Conservation (phyloP, 2,113 vertebrate genomes). For the Psophia crepitans region DNA sequence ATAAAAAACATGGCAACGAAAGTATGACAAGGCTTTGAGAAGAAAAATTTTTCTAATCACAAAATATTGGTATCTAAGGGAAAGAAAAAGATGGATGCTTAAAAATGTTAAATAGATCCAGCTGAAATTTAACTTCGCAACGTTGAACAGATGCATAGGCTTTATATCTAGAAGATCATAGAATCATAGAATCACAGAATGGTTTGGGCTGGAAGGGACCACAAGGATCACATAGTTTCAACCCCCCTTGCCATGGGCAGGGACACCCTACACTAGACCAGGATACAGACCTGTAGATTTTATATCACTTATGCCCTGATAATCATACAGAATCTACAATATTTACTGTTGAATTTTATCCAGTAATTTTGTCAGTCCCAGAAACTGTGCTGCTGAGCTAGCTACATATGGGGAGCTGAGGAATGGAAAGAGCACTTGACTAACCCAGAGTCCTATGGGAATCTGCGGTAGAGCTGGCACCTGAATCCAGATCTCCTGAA, state of each 20-base stretch:
- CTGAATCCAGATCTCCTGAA: neutral
- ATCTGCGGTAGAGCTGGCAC: neutral
- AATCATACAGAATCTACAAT: neutral
- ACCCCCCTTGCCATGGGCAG: too few relatives aligned
- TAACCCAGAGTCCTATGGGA: neutral
- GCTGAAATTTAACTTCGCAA: neutral
- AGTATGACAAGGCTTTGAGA: neutral
- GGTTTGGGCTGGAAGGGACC: too few relatives aligned
- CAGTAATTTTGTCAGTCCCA: neutral
- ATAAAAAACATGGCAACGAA: conserved; percentile 6
- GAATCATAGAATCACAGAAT: too few relatives aligned
- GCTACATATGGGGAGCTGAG: neutral
- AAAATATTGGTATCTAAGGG: neutral
- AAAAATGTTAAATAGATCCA: neutral
- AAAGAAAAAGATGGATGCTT: neutral
- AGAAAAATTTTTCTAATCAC: conserved; percentile 22
- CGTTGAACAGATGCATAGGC: neutral
- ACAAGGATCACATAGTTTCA: too few relatives aligned
- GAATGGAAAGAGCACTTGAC: neutral
- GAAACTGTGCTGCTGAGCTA: neutral
- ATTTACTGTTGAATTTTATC: neutral
- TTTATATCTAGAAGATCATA: neutral
- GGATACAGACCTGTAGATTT: neutral
- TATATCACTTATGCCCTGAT: neutral
- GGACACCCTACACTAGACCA: too few relatives aligned